Evolutionary conservation across 1,140 invertebrate species (phyloP), one percentile per base, ranked within the genome.

Genomic region (Ostrea edulis): DNA sequence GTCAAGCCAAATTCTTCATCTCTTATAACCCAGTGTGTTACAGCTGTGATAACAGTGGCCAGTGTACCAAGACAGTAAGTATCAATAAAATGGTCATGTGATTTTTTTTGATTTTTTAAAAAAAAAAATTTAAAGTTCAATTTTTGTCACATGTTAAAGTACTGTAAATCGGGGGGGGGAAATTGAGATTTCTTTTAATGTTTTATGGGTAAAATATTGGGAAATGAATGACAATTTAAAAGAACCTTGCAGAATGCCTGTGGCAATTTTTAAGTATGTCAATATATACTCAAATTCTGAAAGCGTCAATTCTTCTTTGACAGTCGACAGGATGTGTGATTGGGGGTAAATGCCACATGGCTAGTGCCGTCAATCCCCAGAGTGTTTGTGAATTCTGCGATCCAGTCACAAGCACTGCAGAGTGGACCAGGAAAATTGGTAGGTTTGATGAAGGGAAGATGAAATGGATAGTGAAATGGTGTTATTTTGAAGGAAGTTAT

Each of bases 281-380:
- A 62, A 17, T 5, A 62, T 20, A n/a, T 62, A 20, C 55, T 20
- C 55, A 62, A 44, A n/a, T 62, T 62, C n/a, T 62, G 12, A 62
- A 12, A 17, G 17, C n/a, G 7, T 62, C 55, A 29, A 14, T 77
- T 35, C 20, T 52, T 52, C 44, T 25, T 22, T 58, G 62, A 8
- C 12, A 87, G 86, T 44, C 53, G 14, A 65, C 86, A 81, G 86
- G 86, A 25, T 87, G 86, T 62, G 51, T 87, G 25, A 65, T 87
- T 3, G n/a, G 55, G 51, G 54, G 44, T 25, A 52, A n/a, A 62
- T 87, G 86, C 51, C 83, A 87, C 22, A 22, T 52, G n/a, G 25
- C 25, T 11, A 83, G 29, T 65, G 55, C 29, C n/a, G 54, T 52
- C n/a, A 87, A 87, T 65, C 81, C 86, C 44, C 25, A 14, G 3